phyloP scores from a whole-genome alignment of 2,888 invertebrate genomes.

The Andrena bicolor region DNA sequence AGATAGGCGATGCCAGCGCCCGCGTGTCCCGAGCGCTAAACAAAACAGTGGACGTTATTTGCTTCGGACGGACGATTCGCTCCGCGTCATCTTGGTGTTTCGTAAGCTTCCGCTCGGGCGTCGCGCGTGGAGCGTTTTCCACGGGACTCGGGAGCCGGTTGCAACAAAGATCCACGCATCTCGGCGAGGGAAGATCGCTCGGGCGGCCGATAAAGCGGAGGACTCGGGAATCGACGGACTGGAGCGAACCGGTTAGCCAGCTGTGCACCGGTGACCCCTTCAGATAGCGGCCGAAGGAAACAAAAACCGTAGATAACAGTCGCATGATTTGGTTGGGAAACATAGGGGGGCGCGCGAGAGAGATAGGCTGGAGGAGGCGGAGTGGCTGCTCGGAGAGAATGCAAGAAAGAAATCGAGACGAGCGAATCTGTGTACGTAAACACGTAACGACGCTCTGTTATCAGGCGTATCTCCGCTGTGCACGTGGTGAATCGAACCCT shows the following conservation, averaged over 20 bases:
- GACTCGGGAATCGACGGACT: conserved; percentile 14
- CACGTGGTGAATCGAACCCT: too few species aligned
- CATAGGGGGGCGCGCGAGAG: background rate
- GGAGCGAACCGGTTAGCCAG: conserved; percentile 63
- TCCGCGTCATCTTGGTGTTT: background rate
- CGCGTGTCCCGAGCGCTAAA: background rate
- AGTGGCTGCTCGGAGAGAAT: background rate
- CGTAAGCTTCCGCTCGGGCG: background rate
- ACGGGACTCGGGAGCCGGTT: background rate
- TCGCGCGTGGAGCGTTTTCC: background rate
- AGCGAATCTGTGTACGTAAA: too few species aligned
- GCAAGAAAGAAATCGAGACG: background rate
- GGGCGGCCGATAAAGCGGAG: conserved; percentile 20
- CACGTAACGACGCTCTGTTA: too few species aligned
- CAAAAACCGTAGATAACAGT: conserved; percentile 58
- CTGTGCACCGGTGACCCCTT: conserved; percentile 65
- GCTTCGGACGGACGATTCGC: too few species aligned
- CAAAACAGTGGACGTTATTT: too few species aligned
- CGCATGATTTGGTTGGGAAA: conserved; percentile 57
- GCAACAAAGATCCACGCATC: conserved; percentile 17
- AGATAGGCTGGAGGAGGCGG: background rate
- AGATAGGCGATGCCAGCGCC: background rate
- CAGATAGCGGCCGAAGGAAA: conserved; percentile 27
- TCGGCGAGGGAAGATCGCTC: conserved; percentile 24
- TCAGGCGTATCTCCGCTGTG: too few species aligned